Evolutionary conservation across 2,113 vertebrate species (phyloP).

Genomic region (Chrysemys picta): DNA sequence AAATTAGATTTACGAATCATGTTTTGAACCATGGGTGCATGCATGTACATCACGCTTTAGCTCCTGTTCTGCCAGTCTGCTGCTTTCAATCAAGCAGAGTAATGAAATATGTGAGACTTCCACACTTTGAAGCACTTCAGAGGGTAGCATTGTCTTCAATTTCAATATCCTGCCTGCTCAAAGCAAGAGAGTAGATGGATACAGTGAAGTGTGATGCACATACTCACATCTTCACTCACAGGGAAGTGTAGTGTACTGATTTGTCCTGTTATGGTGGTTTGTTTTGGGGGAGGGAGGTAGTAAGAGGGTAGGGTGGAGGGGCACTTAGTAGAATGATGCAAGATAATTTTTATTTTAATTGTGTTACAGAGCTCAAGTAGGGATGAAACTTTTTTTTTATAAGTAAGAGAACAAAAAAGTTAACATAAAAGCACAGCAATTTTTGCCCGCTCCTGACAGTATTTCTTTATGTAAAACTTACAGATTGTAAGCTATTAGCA

Average conservation of each 20-base stretch:
- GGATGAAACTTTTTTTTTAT: background rate
- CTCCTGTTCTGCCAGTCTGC: background rate
- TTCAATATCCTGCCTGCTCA: background rate
- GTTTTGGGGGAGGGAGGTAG: rapidly evolving
- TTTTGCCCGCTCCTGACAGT: background rate
- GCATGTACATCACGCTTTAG: background rate
- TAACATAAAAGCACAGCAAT: background rate
- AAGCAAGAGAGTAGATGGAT: background rate
- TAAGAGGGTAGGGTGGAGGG: rapidly evolving
- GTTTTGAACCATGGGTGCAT: background rate
- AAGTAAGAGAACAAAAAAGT: background rate
- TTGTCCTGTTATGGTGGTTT: background rate
- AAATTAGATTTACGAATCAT: background rate
- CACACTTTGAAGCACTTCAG: background rate
- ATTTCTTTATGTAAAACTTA: background rate
- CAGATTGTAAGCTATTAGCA: background rate
- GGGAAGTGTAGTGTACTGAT: background rate
- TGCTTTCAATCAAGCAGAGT: background rate
- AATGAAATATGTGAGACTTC: background rate
- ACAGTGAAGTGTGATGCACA: background rate
- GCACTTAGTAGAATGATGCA: background rate
- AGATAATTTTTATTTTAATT: background rate
- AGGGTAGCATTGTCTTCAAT: background rate
- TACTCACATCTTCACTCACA: rapidly evolving
- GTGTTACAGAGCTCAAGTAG: background rate